Base-by-base conservation (phyloP, 2,113 vertebrate genomes). In the Ciconia maguari region DNA sequence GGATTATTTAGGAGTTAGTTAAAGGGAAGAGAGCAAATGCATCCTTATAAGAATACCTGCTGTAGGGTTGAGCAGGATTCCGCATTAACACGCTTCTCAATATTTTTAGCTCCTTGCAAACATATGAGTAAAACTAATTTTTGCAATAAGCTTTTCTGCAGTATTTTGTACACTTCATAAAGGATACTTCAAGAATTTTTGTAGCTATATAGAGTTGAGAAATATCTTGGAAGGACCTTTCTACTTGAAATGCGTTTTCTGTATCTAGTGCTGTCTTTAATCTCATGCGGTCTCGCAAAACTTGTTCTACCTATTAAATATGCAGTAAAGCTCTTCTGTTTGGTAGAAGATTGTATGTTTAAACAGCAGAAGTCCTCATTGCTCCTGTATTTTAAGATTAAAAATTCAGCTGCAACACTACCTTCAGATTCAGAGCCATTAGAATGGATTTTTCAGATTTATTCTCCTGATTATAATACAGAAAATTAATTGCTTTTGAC, bases 401-500 rank as follows among this genome's bases (percentile, higher is more conserved):
- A 94, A 90, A 77, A 96, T 95, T 93, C 94, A 94, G 13, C 87
- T 90, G 89, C 55, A 66, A 74, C 58, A 48, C 66, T 74, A 14
- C 85, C 82, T 88, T 83, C 30, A 52, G 78, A 78, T 88, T 85
- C 55, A 66, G 66, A 94, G 79, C 60, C 60, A 83, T 95, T 96
- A 88, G 75, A 95, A 90, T 83, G 93, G 89, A 74, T 94, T 93
- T 93, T 80, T 83, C 60, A 86, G 96, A 96, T 96, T 96, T 97
- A 96, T 90, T 90, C 68, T 96, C 71, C 55, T 90, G 93, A 96
- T 96, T 96, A 91, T 70, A 94, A 93, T 90, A 95, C 78, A 93
- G 94, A 94, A 93, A 95, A 97, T 90, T 96, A 97, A 96, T 97
- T 96, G 94, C 94, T 95, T 96, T 94, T 95, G 91, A 90, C 82